Base-by-base conservation (phyloP, 2,797 vertebrate species). In the Triplophysa bombifrons region DNA sequence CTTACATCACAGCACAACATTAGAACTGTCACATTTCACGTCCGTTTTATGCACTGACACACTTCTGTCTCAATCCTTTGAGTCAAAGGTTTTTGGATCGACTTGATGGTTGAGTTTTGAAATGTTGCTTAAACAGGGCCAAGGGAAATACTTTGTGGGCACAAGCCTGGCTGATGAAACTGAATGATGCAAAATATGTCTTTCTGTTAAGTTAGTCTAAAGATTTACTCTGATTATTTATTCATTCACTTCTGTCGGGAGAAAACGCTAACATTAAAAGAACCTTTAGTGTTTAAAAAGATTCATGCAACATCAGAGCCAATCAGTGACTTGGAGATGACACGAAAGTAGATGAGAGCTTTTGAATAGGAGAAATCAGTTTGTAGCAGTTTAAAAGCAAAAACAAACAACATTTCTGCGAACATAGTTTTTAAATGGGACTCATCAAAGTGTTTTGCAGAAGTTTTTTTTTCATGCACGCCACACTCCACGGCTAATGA, bases 191-290 rank as follows among this genome's bases (percentile, higher is more conserved):
- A 69, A 63, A 78, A 56, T 55, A 51, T 71, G 58, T 20, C 16
- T 64, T 71, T 51, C 67, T 41, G 67, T 78, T 34, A 78, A 64
- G 68, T 71, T 78, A 41, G 58, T 20, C 56, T 72, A 34, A 70
- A 78, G 76, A 78, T 60, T 63, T 69, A 69, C 68, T 72, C 46
- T 46, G 76, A 78, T 78, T 72, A 78, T 72, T 78, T 78, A 78
- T 78, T 78, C 48, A 72, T 78, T 78, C 76, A 44, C 44, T 64
- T 71, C 68, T 64, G 58, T 55, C 58, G 72, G 20, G 30, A 64
- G 19, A 71, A 64, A 78, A 30, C 20, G 41, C 22, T 30, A 5
- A 30, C 30, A 38, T 78, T 78, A 69, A 71, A 61, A 70, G 50
- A 76, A 41, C 9, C 20, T 76, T 56, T 53, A 25, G 41, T 34